Base-by-base conservation (phyloP, 2,113 vertebrate genomes). In the Turdus rufiventris region DNA sequence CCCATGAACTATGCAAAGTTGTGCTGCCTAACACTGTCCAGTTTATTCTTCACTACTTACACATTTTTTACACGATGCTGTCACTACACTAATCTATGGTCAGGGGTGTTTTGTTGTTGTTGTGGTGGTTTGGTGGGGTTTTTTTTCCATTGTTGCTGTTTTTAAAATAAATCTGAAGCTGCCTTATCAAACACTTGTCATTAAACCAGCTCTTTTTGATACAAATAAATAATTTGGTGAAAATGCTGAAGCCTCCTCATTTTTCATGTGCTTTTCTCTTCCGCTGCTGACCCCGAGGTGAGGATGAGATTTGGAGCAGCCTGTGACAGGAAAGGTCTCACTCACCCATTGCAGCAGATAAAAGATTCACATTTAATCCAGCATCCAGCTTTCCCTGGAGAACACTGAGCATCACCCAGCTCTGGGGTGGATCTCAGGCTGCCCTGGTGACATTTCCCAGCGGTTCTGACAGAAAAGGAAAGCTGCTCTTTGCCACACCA, bases 151-250 rank as follows among this genome's bases (percentile, higher is more conserved):
- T 43, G 28, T 36, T 40, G 25, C 18, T 19, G 10, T 51, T 94
- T 72, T 70, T 57, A 5, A 26, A 79, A 90, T 36, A 57, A 79
- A 79, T 56, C 62, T 36, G n/a, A 72, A 88, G 48, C 57, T 89
- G 61, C 85, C 36, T 94, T 78, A 31, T 47, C 63, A 34, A 76
- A 36, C 66, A 38, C 28, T 47, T 67, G 53, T 68, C 38, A 26
- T 45, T 38, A 60, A 76, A 14, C 77, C 67, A 57, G 47, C 77
- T 89, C 66, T 77, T 97, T 97, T 96, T 95, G 93, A 86, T 83
- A 97, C 87, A 67, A 98, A 98, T 98, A 98, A 98, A 98, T 89
- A 53, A 80, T 76, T 93, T 93, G 91, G 43, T 96, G 93, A 40
- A 16, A 85, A 38, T 47, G 31, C 72, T 63, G 47, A 48, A 91